These are phyloP conservation scores for Pandion haliaetus DNA, from an alignment of 2,113 vertebrate genomes.

Conservation along the genomic window DNA sequence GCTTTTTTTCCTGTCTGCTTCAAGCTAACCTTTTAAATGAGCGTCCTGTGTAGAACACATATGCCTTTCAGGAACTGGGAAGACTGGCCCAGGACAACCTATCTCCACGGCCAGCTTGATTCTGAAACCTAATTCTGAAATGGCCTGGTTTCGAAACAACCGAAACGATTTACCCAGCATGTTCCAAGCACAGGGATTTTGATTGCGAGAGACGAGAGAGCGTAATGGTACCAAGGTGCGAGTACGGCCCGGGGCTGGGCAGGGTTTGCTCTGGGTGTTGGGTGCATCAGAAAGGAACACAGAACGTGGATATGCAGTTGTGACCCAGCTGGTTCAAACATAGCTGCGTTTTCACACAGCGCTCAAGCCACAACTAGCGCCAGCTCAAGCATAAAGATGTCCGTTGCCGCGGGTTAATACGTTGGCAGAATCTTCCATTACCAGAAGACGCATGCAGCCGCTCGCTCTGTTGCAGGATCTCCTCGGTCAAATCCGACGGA, in stretches of 20 bases:
- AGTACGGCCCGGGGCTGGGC: accelerated
- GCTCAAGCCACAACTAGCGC: not conserved
- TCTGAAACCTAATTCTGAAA: not conserved
- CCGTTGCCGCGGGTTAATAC: too few species aligned
- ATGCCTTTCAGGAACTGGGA: not conserved
- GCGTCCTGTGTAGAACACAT: accelerated
- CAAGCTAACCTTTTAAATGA: not conserved
- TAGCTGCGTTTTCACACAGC: too few species aligned
- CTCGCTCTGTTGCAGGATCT: not conserved
- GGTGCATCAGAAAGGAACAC: not conserved
- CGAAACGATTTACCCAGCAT: accelerated
- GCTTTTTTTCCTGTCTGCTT: not conserved
- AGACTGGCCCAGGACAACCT: too few species aligned
- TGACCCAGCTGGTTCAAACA: too few species aligned
- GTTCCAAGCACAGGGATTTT: accelerated
- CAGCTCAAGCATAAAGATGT: too few species aligned
- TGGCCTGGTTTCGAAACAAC: not conserved
- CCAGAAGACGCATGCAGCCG: not conserved
- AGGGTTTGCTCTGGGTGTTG: not conserved
- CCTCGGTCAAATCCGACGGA: not conserved
- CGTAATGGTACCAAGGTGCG: accelerated
- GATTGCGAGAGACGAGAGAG: accelerated
- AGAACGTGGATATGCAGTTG: not conserved
- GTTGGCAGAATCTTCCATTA: not conserved
- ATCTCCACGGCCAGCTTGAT: not conserved